These are phyloP conservation scores for Megalurothrips usitatus DNA, from an alignment of 2,888 invertebrate species.

Conservation along the genomic window DNA sequence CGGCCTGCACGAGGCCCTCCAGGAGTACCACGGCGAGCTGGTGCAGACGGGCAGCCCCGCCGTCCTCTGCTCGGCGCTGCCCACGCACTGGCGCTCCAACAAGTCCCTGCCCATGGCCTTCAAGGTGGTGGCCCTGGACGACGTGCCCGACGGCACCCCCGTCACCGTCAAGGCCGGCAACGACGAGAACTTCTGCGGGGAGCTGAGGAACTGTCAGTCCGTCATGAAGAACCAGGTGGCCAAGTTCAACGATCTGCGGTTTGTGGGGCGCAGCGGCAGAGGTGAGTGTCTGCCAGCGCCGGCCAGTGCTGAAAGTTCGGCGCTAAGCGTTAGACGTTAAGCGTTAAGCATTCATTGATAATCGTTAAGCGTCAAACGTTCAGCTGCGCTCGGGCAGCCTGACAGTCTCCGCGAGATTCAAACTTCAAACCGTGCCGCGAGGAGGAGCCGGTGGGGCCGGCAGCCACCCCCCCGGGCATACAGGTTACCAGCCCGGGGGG, in stretches of 20 bases:
- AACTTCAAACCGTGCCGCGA: too few species aligned
- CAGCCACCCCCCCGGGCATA: too few species aligned
- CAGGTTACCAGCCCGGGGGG: too few species aligned
- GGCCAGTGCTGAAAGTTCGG: too few species aligned
- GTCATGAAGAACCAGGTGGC: constrained; percentile 98
- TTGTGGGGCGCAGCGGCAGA: constrained; percentile 94
- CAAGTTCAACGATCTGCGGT: constrained; percentile 96
- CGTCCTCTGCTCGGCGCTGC: constrained; percentile 88
- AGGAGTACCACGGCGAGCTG: constrained; percentile 88
- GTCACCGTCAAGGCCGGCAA: constrained; percentile 95
- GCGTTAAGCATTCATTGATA: too few species aligned
- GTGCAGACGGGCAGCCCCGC: constrained; percentile 94
- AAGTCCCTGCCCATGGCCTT: constrained; percentile 95
- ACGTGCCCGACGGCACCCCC: constrained; percentile 88
- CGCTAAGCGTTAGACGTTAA: too few species aligned
- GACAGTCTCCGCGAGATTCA: too few species aligned
- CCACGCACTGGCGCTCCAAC: constrained; percentile 95
- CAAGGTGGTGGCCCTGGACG: constrained; percentile 90
- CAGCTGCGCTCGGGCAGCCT: too few species aligned
- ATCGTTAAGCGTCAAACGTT: too few species aligned
- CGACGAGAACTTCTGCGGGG: constrained; percentile 96
- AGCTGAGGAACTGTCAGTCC: constrained; percentile 87
- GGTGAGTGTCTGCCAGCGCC: constrained; percentile 54
- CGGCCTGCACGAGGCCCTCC: constrained; percentile 70
- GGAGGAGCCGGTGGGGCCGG: too few species aligned